Evolutionary conservation across 2,113 vertebrate genomes (phyloP).

Genomic region (Pseudorhombus dupliciocellatus): DNA sequence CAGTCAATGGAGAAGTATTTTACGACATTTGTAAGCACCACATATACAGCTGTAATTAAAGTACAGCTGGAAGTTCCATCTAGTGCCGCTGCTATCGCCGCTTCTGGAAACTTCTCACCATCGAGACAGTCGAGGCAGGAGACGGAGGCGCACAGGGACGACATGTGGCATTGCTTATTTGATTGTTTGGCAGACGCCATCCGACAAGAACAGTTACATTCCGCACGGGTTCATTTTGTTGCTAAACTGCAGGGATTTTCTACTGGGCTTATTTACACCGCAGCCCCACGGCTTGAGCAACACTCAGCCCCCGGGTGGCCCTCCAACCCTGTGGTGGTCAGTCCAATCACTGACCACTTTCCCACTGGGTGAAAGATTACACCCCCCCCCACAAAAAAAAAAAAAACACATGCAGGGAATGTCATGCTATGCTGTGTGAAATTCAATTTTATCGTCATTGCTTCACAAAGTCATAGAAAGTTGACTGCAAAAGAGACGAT

Average conservation of each 20-base stretch:
- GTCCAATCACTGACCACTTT: conserved; percentile 55
- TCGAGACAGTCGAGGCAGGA: conserved; percentile 34
- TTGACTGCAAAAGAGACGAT: neutral
- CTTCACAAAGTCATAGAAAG: conserved; percentile 39
- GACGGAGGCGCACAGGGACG: conserved; percentile 42
- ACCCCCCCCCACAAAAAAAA: conserved; percentile 25
- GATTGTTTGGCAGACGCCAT: conserved; percentile 63
- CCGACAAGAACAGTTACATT: conserved; percentile 62
- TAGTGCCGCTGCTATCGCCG: conserved; percentile 13
- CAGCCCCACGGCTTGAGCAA: conserved; percentile 55
- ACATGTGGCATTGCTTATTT: conserved; percentile 78
- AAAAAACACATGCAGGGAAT: conserved; percentile 42
- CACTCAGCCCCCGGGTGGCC: conserved; percentile 43
- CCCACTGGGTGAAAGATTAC: conserved; percentile 49
- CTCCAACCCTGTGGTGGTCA: conserved; percentile 28
- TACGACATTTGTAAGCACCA: conserved; percentile 1
- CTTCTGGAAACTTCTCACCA: conserved; percentile 32
- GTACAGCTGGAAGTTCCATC: conserved; percentile 16
- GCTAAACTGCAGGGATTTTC: conserved; percentile 66
- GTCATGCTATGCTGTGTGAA: conserved; percentile 27
- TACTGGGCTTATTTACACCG: conserved; percentile 54
- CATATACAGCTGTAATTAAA: conserved; percentile 5
- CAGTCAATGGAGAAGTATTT: neutral
- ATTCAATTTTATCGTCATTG: conserved; percentile 30
- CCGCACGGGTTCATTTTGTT: conserved; percentile 65